Evolutionary conservation across 2,113 vertebrate genomes (phyloP).

Genomic region (Murina feae): DNA sequence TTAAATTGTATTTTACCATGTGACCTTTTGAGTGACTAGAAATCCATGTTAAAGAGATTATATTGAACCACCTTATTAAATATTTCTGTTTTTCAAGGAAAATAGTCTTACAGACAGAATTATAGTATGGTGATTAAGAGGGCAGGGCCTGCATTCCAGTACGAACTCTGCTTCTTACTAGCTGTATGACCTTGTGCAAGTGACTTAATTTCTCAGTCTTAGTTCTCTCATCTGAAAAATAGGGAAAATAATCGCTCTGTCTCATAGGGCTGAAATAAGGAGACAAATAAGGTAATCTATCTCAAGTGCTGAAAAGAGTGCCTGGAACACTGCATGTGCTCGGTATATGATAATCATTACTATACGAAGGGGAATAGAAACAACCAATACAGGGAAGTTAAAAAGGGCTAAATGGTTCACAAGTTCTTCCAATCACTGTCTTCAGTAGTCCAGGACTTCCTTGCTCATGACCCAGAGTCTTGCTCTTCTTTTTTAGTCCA

Average conservation of each 20-base stretch:
- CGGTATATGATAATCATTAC: background rate
- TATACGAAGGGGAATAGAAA: constrained; percentile 5
- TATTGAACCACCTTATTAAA: constrained; percentile 11
- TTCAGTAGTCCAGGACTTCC: background rate
- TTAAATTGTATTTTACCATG: background rate
- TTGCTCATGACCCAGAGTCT: background rate
- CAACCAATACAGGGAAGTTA: background rate
- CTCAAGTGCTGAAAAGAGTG: background rate
- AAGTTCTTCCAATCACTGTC: background rate
- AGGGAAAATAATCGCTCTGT: background rate
- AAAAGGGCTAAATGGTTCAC: background rate
- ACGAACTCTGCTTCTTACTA: background rate
- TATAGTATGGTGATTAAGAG: background rate
- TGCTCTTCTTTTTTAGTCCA: background rate
- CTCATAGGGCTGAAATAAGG: background rate
- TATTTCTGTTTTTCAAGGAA: background rate
- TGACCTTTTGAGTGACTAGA: background rate
- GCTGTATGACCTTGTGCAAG: background rate
- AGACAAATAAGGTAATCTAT: constrained; percentile 37
- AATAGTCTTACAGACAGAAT: background rate
- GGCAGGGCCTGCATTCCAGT: background rate
- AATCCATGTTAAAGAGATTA: background rate
- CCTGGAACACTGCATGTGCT: background rate
- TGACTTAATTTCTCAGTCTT: constrained; percentile 7
- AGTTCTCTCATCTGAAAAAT: constrained; percentile 9